Conservation (phyloP, 1,140 invertebrate genomes). For the Pseudomyrmex cubaensis region DNA sequence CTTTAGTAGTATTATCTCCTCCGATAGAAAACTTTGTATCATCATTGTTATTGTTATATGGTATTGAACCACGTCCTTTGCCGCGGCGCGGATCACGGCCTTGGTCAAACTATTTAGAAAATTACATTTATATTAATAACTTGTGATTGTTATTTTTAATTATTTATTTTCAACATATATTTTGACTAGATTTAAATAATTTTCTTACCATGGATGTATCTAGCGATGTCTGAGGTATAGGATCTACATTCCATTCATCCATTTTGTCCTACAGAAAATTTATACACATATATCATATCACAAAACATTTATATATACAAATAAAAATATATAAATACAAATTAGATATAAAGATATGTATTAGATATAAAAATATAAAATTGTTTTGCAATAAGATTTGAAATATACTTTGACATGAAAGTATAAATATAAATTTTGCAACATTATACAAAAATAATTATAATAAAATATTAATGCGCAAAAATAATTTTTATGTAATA, state of each 20-base stretch:
- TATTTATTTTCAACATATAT: conserved; percentile 22
- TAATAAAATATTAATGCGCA: no score
- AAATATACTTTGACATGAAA: no score
- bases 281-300: no score
- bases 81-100: conserved; percentile 69
- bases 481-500: no score
- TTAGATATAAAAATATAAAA: no score
- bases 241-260: conserved; percentile 57
- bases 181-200: background rate
- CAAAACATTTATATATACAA: no score
- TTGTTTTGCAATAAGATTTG: no score
- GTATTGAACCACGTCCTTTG: conserved; percentile 74
- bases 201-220: conserved; percentile 56
- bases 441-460: no score
- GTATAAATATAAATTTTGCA: no score
- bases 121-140: background rate
- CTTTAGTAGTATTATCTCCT: conserved; percentile 3
- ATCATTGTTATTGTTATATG: conserved; percentile 56
- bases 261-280: conserved; percentile 40
- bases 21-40: conserved; percentile 27
- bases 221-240: background rate
- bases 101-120: conserved; percentile 64
- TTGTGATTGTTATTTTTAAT: background rate
- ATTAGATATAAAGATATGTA: no score
- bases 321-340: no score